Evolutionary conservation across 2,113 vertebrate species (phyloP), one percentile per base, ranked within the genome.

Genomic region (Perca schrenkii): DNA sequence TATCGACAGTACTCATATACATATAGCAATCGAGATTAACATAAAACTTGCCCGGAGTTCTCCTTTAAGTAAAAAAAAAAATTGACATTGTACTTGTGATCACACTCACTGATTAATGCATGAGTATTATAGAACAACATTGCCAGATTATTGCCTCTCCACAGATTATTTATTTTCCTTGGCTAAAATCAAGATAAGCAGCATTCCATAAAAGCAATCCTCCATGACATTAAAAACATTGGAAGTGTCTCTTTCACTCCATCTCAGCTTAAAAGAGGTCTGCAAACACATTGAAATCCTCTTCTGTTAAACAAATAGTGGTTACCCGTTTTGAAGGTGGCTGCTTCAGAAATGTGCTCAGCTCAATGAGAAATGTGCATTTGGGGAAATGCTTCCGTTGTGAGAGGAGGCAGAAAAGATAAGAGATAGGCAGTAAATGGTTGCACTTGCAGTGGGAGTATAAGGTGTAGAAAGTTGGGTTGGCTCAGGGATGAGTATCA

Each of bases 321-420:
- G 50, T 36, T 73, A 17, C 60, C 43, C 66, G 77, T 79, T 28
- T 82, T 56, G 25, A 84, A 43, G 47, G 53, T 47, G 64, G 74
- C 73, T 0, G n/a, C 56, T 73, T 61, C 53, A 66, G 36, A 60
- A 49, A 75, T 87, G 61, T 54, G 67, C 72, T 77, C 62, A 13
- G 43, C 47, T 68, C 74, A 43, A 84, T 77, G 77, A 90, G 54
- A 5, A 47, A 73, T 64, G 65, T 76, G 79, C 69, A 76, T 83
- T 62, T 57, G 31, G 62, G 75, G 46, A 58, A 80, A 71, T 61
- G 65, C 22, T 63, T 69, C 47, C 56, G 75, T 21, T 81, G 70
- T 52, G 15, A 19, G 49, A 60, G 19, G 47, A 80, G 58, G 62
- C 8, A 1, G 62, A 62, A 13, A 31, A 64, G 77, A 72, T 34